These are phyloP conservation scores for Megaceryle alcyon DNA, from an alignment of 2,797 vertebrate species.

Conservation along the genomic window DNA sequence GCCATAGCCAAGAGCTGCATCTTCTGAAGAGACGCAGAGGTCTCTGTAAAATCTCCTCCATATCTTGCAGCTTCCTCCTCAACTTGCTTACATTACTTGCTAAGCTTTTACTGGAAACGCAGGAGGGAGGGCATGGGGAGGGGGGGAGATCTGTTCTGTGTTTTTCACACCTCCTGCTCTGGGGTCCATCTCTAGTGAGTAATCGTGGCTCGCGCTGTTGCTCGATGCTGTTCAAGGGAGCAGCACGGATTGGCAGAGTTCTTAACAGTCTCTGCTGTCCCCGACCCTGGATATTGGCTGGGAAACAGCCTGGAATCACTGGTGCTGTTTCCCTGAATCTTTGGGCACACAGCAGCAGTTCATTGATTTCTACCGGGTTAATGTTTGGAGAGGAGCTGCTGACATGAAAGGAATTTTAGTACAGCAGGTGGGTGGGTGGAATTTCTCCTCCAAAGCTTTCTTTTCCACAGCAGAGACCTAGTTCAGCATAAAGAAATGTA, in stretches of 20 bases:
- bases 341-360: not conserved
- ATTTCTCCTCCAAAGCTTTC: not conserved
- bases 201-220: rapidly evolving
- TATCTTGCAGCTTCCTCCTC: not conserved
- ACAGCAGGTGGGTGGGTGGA: not conserved
- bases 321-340: not conserved
- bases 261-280: not conserved
- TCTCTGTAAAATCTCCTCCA: not conserved
- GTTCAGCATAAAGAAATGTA: not conserved
- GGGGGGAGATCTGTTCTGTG: not conserved
- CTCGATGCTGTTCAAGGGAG: not conserved
- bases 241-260: not conserved
- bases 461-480: not conserved
- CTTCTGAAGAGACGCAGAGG: not conserved
- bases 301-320: not conserved
- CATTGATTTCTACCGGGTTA: not conserved
- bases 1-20: not conserved
- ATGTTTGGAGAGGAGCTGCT: not conserved
- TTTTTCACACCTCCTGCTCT: not conserved
- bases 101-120: not conserved
- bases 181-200: not conserved
- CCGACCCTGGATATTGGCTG: rapidly evolving
- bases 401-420: not conserved
- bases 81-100: not conserved
- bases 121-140: not conserved